These are phyloP conservation scores for Bombus superbus DNA, from an alignment of 1,140 invertebrate species.

Conservation along the genomic window DNA sequence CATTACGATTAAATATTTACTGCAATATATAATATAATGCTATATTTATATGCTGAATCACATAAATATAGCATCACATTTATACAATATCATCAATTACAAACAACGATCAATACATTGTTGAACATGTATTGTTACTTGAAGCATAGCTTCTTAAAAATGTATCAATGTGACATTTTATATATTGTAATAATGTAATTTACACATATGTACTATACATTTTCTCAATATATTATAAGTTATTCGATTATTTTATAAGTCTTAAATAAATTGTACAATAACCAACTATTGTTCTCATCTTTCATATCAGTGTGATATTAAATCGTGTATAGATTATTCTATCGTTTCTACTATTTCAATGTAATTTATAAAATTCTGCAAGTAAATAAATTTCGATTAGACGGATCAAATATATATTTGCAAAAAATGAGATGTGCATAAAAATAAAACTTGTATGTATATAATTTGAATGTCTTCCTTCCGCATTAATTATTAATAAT, in stretches of 20 bases:
- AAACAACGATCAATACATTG: background rate
- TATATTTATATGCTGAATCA: background rate
- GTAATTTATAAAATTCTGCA: background rate
- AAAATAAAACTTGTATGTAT: background rate
- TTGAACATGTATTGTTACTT: background rate
- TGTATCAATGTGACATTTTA: background rate
- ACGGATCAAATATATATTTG: background rate
- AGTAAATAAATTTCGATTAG: background rate
- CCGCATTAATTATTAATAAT: too few species aligned
- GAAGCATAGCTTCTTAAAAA: background rate
- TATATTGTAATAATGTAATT: background rate
- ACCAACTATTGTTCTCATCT: background rate
- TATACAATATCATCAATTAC: background rate
- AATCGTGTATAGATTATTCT: background rate
- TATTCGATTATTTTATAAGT: background rate
- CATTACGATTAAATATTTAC: conserved; percentile 11
- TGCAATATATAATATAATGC: background rate
- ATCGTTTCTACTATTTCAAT: background rate
- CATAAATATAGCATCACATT: background rate
- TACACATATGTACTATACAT: background rate
- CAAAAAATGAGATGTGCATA: background rate
- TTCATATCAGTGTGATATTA: background rate
- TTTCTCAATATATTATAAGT: background rate
- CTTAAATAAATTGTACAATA: background rate
- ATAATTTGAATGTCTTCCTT: background rate